Evolutionary conservation across 2,888 invertebrate genomes (phyloP), one percentile per base, ranked within the genome.

Genomic region (Abrostola triplasia): DNA sequence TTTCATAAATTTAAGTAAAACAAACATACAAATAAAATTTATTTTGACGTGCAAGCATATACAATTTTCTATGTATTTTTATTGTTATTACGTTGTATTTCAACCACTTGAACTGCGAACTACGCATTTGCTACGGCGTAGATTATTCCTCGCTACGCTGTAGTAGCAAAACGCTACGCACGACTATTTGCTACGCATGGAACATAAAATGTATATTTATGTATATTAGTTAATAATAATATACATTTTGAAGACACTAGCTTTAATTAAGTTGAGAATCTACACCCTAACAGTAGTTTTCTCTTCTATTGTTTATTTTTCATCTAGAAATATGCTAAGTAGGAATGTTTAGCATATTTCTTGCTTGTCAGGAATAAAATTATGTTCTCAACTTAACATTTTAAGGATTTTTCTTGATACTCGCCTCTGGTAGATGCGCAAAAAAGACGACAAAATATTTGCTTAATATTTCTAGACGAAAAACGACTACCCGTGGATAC

Each of bases 81-180:
- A 44, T 44, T 47, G 13, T 47, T 5, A 47, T 9, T 47, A 13
- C 24, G 9, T 13, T 47, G 13, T 47, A 24, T 24, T 47, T 47
- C 44, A 47, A 47, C 44, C 13, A 24, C 24, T 24, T 47, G 44
- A 24, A 47, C 9, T 47, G 24, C 13, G 44, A 47, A 24, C 44
- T 47, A 47, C 44, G 44, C 24, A 47, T 47, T 47, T 47, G 9
- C 44, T 47, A 47, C 44, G 13, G 13, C 44, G 44, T 47, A 47
- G 44, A 47, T 24, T 13, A 24, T 13, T 9, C 44, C 44, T 4
- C 13, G 44, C 44, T 47, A 47, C 44, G 44, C 44, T 47, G 44
- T 47, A 13, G 44, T 47, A 47, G 44, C 44, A 24, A 47, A 47
- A 13, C 44, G 44, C 44, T 47, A 47, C 44, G 44, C 44, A 47